A percentile compares a stretch with the other conserved stretches of the same genome.
Conservation (phyloP, 2,888 invertebrate genomes). For the Cheilosia vulpina region DNA sequence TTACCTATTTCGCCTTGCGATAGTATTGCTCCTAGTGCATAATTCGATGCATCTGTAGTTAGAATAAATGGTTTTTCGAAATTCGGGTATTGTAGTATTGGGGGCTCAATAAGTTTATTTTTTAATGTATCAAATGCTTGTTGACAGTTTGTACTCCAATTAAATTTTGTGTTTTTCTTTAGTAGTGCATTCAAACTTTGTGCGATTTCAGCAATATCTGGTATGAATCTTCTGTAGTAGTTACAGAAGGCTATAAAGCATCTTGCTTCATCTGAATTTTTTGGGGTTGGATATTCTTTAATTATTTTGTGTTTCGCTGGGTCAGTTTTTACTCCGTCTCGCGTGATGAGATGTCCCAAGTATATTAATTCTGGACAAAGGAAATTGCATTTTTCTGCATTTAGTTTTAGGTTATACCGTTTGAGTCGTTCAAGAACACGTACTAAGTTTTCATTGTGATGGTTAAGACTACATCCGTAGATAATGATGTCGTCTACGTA, state of each 20-base stretch:
- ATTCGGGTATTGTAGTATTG: constrained; percentile 52
- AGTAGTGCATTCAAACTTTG: constrained; percentile 64
- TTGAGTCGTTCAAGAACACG: constrained; percentile 47
- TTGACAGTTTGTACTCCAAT: constrained; percentile 15
- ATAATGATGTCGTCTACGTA: no score
- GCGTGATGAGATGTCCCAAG: constrained; percentile 70
- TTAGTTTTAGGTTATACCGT: constrained; percentile 60
- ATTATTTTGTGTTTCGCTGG: constrained; percentile 72
- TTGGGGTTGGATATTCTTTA: constrained; percentile 74
- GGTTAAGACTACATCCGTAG: constrained; percentile 54
- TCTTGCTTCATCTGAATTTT: constrained; percentile 65
- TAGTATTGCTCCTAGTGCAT: constrained; percentile 77
- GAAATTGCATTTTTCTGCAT: constrained; percentile 59
- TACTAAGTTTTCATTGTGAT: constrained; percentile 66
- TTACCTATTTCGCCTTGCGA: constrained; percentile 75
- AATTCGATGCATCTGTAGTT: constrained; percentile 78
- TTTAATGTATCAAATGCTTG: constrained; percentile 49
- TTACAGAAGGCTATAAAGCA: constrained; percentile 54
- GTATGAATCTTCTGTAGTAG: constrained; percentile 73
- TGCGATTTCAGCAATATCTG: constrained; percentile 75
- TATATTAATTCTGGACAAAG: constrained; percentile 70
- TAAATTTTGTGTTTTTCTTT: constrained; percentile 59
- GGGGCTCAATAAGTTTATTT: constrained; percentile 37
- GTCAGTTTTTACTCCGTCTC: constrained; percentile 72
- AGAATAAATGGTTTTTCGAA: constrained; percentile 64